These are phyloP conservation scores for Drosophila varians DNA, from an alignment of 1,140 invertebrate species.

Conservation along the genomic window DNA sequence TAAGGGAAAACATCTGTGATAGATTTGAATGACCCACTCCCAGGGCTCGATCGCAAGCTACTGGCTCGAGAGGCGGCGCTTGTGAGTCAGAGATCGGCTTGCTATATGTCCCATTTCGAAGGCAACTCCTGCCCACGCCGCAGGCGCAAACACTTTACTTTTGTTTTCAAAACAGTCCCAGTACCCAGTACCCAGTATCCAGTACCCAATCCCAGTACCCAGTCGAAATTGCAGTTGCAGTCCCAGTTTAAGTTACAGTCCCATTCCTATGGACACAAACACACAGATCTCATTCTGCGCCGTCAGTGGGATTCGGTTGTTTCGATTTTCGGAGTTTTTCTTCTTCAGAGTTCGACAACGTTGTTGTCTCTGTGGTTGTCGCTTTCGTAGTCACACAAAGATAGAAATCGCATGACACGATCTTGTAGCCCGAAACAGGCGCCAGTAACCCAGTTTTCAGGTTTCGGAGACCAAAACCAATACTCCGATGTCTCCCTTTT, in stretches of 20 bases:
- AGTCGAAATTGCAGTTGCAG: slow-evolving; percentile 26
- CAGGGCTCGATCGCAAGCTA: slow-evolving; percentile 45
- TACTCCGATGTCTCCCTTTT: slow-evolving; percentile 62
- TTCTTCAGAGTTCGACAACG: slow-evolving; percentile 66
- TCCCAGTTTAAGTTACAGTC: slow-evolving; percentile 24
- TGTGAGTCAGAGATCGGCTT: slow-evolving; percentile 70
- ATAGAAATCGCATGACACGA: slow-evolving; percentile 82
- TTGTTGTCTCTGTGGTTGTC: slow-evolving; percentile 49
- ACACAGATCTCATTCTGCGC: slow-evolving; percentile 59
- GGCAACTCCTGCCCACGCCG: slow-evolving; percentile 48
- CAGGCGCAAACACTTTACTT: slow-evolving; percentile 73
- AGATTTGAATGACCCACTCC: slow-evolving; percentile 49
- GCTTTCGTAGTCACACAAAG: slow-evolving; percentile 71
- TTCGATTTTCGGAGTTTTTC: slow-evolving; percentile 58
- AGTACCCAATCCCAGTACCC: slow-evolving; percentile 22
- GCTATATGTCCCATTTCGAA: slow-evolving; percentile 58
- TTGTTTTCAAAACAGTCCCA: slow-evolving; percentile 63
- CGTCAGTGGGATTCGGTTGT: slow-evolving; percentile 34
- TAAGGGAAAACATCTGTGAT: slow-evolving; percentile 34
- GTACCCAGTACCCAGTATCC: slow-evolving; percentile 22
- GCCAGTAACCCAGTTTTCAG: slow-evolving; percentile 80
- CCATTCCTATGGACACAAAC: slow-evolving; percentile 8
- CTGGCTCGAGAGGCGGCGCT: slow-evolving; percentile 43
- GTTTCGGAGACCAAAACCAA: slow-evolving; percentile 46
- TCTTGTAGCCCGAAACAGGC: slow-evolving; percentile 81